Base-by-base conservation (phyloP, 2,888 invertebrate genomes). In the Acanthosepion lycidas region DNA sequence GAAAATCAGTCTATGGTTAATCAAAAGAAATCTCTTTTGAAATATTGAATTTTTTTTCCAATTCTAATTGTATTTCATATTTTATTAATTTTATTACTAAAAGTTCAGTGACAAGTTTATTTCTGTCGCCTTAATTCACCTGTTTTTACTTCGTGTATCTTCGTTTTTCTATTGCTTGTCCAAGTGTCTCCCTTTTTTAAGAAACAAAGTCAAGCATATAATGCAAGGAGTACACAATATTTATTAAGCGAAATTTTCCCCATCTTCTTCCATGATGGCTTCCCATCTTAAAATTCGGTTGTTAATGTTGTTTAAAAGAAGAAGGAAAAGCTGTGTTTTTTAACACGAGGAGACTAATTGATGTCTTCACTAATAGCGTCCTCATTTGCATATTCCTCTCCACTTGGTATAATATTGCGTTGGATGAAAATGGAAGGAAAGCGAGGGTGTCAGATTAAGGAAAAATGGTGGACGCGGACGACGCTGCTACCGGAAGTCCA, bases 341-440 rank as follows among this genome's bases (percentile, higher is more conserved):
- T 78, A 78, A n/a, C 78, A 12, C 9, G 9, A 18, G n/a, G n/a
- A 78, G 33, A 78, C 78, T 78, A 78, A 78, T 78, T 78, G 78
- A 78, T 78, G 78, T 78, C 78, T 78, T 78, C 78, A 78, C 78
- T 78, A 78, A 78, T 78, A 78, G 78, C 78, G n/a, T 78, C 12
- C 78, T 78, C 78, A 78, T 78, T 78, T 78, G 78, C 78, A 78
- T 78, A 78, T 78, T 78, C 78, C 12, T 78, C 33, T 78, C n/a
- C n/a, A 33, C 78, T 15, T 78, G 2, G n/a, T 78, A n/a, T 78
- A 78, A n/a, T n/a, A n/a, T 78, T 78, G 78, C 78, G n/a, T 9
- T 33, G n/a, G n/a, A n/a, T 78, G n/a, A n/a, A 78, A 78, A 33
- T n/a, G 78, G n/a, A n/a, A 9, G 78, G 78, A 59, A 59, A n/a